Base-by-base conservation (phyloP, 2,888 invertebrate species). In the Calephelis perditalis region DNA sequence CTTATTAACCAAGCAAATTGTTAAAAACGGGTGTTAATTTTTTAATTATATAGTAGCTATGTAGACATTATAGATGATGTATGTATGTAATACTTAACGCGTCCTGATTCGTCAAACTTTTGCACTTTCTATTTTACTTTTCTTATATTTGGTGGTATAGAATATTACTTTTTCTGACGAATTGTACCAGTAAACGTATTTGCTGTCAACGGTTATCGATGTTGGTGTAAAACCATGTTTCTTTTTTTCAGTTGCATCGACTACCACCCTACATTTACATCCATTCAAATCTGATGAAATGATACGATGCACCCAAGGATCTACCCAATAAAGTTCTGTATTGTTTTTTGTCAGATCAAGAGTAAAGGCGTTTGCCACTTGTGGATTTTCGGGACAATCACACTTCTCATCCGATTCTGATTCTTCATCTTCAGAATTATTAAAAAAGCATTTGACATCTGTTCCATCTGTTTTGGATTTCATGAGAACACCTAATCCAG, bases 131-230 rank as follows among this genome's bases (percentile, higher is more conserved):
- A 85, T 79, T 72, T 84, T 87, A 11, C 76, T 77, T 59, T 80
- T 80, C 9, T 86, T 81, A 60, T 87, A 76, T 73, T 93, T 93
- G 59, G 91, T 91, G 0, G 93, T 84, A 63, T 92, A 93, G 76
- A 94, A 94, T 57, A 96, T 91, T 52, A 88, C 82, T 49, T 92
- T 92, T 52, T 92, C 91, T 0, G 87, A 88, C 11, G 91, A 85
- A 75, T 94, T 94, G 55, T 93, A 94, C 96, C 96, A 96, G 76
- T 95, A 96, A 36, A 96, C 83, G 58, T 93, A 92, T 70, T 92
- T 91, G 75, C 94, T 94, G 72, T 96, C 96, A 0, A 94, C 92
- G 2, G 95, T 93, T 26, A 96, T 80, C 0, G 93, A 92, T 68
- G 92, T 92, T 0, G 95, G 93, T 0, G 94, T 94, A 60, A 94